phyloP scores from a whole-genome alignment of 2,888 invertebrate genomes.

The Andricus quercusramuli region DNA sequence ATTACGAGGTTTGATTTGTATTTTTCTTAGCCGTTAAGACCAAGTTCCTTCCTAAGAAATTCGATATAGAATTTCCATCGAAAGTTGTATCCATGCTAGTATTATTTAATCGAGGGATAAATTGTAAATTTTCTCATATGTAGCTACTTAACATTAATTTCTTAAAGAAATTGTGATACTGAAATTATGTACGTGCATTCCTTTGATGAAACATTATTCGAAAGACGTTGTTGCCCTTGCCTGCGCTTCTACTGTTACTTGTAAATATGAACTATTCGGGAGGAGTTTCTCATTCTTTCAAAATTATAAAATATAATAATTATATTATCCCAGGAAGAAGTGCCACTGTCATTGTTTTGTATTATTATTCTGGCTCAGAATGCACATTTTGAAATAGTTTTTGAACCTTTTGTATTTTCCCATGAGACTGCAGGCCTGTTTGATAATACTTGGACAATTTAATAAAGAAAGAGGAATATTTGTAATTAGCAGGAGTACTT shows the following conservation, averaged over 20 bases:
- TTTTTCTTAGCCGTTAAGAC: slow-evolving; percentile 3
- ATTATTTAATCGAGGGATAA: slow-evolving; percentile 44
- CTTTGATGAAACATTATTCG: slow-evolving; percentile 26
- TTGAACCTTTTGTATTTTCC: background rate
- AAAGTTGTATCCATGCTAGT: slow-evolving; percentile 12
- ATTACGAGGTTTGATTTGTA: background rate
- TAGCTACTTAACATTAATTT: slow-evolving; percentile 30
- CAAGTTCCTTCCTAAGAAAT: slow-evolving; percentile 22
- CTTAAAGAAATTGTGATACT: slow-evolving; percentile 35
- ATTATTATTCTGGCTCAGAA: slow-evolving; percentile 13
- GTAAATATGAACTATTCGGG: background rate
- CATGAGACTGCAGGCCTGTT: slow-evolving; percentile 12
- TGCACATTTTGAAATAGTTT: slow-evolving; percentile 25
- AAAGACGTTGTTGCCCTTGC: slow-evolving; percentile 12
- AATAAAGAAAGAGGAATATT: background rate
- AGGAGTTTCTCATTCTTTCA: background rate
- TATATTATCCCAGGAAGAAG: background rate
- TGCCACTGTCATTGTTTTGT: slow-evolving; percentile 8
- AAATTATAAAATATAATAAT: background rate
- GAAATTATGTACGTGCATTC: slow-evolving; percentile 41
- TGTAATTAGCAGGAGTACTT: slow-evolving; percentile 12
- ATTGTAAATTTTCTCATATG: slow-evolving; percentile 14
- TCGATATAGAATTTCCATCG: slow-evolving; percentile 3
- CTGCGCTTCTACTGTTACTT: background rate
- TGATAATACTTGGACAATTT: background rate